phyloP scores from a whole-genome alignment of 2,888 invertebrate genomes.

The Perithous albicinctus region DNA sequence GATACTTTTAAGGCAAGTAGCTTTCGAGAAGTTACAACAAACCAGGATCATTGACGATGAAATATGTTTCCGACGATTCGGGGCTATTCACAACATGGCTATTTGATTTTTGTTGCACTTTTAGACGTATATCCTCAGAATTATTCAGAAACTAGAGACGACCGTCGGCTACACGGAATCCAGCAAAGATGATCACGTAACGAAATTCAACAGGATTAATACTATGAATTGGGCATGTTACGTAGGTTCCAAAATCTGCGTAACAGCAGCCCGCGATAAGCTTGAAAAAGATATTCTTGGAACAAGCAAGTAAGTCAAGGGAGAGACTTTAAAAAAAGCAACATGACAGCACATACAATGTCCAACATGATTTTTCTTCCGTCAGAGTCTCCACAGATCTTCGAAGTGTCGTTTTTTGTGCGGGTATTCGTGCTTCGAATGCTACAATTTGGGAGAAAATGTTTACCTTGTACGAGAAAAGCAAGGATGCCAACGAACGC shows the following conservation, averaged over 20 bases:
- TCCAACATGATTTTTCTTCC: slow-evolving; percentile 72
- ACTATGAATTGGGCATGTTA: slow-evolving; percentile 82
- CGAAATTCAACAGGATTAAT: slow-evolving; percentile 75
- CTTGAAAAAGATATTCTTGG: slow-evolving; percentile 54
- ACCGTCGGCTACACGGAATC: slow-evolving; percentile 74
- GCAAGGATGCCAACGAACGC: slow-evolving; percentile 66
- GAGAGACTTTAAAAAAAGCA: background rate
- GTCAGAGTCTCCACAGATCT: slow-evolving; percentile 85
- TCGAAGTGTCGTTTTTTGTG: slow-evolving; percentile 84
- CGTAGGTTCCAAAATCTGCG: slow-evolving; percentile 81
- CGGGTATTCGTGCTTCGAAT: slow-evolving; percentile 80
- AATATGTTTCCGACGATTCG: background rate
- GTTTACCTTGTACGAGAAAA: slow-evolving; percentile 32
- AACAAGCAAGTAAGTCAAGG: slow-evolving; percentile 39
- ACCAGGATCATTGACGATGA: background rate
- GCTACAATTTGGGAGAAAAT: slow-evolving; percentile 66
- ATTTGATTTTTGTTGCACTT: background rate
- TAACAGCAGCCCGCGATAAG: slow-evolving; percentile 73
- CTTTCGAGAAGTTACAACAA: background rate
- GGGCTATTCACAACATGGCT: background rate
- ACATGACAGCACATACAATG: too few relatives aligned
- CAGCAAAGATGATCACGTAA: slow-evolving; percentile 74
- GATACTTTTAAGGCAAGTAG: slow-evolving; percentile 5
- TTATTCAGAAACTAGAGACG: slow-evolving; percentile 75
- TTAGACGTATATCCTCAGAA: slow-evolving; percentile 76